Percentiles rank a stretch among this genome's conserved stretches.
phyloP scores from a whole-genome alignment of 2,888 invertebrate genomes.

The Drosophila tanythrix region DNA sequence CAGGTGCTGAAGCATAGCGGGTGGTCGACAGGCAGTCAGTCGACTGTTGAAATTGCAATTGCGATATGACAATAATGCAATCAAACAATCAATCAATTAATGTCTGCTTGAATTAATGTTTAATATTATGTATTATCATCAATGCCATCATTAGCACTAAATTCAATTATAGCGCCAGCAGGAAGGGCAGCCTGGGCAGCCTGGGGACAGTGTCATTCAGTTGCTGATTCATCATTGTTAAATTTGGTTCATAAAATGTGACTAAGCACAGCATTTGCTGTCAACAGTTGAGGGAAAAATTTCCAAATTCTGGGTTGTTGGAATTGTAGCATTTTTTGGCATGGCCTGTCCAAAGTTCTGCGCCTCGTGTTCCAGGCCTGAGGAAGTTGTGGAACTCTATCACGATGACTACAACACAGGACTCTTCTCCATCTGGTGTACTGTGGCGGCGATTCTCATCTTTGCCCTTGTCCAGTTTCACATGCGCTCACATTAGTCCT shows the following conservation, averaged over 20 bases:
- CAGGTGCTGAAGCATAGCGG: conserved; percentile 13
- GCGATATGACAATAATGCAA: conserved; percentile 80
- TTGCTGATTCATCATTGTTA: conserved; percentile 70
- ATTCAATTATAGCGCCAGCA: conserved; percentile 64
- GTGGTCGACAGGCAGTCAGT: not conserved
- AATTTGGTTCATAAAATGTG: conserved; percentile 11
- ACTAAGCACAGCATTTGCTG: conserved; percentile 14
- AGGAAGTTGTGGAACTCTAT: conserved; percentile 57
- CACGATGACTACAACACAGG: conserved; percentile 43
- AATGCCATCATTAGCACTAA: conserved; percentile 80
- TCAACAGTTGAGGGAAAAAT: not conserved
- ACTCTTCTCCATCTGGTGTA: conserved; percentile 33
- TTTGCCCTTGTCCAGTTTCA: conserved; percentile 31
- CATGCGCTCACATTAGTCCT: not conserved
- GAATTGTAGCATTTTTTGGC: conserved; percentile 2
- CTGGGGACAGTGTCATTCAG: conserved; percentile 6
- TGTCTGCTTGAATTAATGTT: conserved; percentile 74
- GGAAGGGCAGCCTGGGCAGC: not conserved
- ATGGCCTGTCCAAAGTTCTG: conserved; percentile 14
- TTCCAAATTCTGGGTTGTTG: conserved; percentile 14
- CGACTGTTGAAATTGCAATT: conserved; percentile 61
- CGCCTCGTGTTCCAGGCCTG: not conserved
- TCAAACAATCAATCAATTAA: conserved; percentile 81
- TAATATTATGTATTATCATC: conserved; percentile 74
- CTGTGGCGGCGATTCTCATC: conserved; percentile 28